Evolutionary conservation across 2,113 vertebrate genomes (phyloP).

Genomic region (Caranx ignobilis): DNA sequence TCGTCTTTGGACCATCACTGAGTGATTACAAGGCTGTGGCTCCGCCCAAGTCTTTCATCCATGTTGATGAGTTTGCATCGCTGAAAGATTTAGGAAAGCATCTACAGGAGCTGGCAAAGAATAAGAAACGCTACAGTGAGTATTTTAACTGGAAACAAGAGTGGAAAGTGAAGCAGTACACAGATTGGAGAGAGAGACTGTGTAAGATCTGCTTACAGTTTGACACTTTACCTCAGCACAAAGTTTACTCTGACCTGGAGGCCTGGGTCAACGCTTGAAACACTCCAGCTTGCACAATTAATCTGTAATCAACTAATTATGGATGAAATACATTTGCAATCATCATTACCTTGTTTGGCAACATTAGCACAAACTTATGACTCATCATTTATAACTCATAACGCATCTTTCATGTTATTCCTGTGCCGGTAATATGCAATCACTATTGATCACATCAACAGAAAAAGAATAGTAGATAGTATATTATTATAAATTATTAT

Average conservation of each 20-base stretch:
- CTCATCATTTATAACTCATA: background rate
- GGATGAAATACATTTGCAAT: background rate
- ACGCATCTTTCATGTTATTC: background rate
- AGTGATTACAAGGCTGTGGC: constrained; percentile 87
- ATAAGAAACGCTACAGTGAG: constrained; percentile 80
- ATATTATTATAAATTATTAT: too few species aligned
- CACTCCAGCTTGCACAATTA: background rate
- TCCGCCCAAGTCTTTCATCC: constrained; percentile 90
- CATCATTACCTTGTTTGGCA: background rate
- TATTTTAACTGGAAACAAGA: constrained; percentile 87
- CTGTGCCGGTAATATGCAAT: background rate
- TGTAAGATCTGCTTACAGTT: constrained; percentile 87
- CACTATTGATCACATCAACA: background rate
- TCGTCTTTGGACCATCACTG: constrained; percentile 89
- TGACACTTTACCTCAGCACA: constrained; percentile 70
- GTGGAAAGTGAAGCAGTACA: constrained; percentile 81
- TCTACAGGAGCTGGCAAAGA: constrained; percentile 79
- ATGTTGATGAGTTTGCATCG: constrained; percentile 89
- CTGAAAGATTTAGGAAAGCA: constrained; percentile 83
- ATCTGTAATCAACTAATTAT: background rate
- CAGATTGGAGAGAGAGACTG: constrained; percentile 89
- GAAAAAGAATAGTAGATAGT: background rate
- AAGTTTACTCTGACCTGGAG: constrained; percentile 83
- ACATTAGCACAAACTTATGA: background rate
- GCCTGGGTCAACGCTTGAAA: constrained; percentile 76